Base-by-base conservation (phyloP, 1,140 invertebrate genomes). In the Acromyrmex echinatior region DNA sequence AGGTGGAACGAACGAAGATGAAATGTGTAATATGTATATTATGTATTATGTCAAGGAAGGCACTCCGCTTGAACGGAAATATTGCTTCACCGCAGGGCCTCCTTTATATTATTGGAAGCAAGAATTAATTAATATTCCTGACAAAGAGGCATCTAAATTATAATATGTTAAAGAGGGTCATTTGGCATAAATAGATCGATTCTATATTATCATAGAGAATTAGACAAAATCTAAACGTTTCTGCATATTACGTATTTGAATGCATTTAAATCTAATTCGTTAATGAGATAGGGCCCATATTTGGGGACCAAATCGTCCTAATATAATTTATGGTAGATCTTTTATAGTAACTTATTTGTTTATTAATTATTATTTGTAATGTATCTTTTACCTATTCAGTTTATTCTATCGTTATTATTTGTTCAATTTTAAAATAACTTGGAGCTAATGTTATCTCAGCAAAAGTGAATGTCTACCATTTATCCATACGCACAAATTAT, bases 11-110 rank as follows among this genome's bases (percentile, higher is more conserved):
- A 98, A 98, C 90, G 96, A 97, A 28, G 98, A 99, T 93, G 99
- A 99, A 96, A 99, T 99, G 99, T 99, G 99, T 96, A 99, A 99
- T 95, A 99, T 99, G 95, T 99, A 99, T 95, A 95, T 99, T 25
- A 99, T 99, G 99, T 99, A 99, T 95, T 99, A 98, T 95, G 98
- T 99, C 0, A 97, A 98, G 39, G 96, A 97, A n/a, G 97, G 96
- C n/a, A 96, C 97, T 56, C 97, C 98, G 0, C 95, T 99, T 1
- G 92, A 97, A 0, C 97, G 97, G 93, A 98, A 99, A 94, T 98
- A 98, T 92, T 99, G 99, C 93, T 99, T 98, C 93, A 97, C 97
- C 9, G 9, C 51, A 92, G 98, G 98, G 21, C 97, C 98, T 18
- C 98, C 98, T 0, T 94, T 94, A 86, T 99, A 98, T 93, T 97